These are phyloP conservation scores for Goniozus legneri DNA, from an alignment of 1,140 invertebrate genomes.

Conservation along the genomic window DNA sequence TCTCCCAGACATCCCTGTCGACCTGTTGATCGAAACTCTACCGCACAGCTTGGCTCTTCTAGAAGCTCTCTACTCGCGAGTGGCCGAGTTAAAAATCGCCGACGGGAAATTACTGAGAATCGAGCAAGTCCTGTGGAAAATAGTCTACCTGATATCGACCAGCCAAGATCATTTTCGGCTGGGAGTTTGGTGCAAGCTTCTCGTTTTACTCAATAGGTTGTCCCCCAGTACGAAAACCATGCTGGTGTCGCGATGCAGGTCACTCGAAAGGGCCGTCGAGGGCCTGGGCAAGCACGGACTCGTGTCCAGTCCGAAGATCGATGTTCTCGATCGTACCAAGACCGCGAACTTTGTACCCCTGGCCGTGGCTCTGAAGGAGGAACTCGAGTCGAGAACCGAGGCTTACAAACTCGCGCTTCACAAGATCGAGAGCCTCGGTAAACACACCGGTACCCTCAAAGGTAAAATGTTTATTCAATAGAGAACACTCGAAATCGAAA, in stretches of 20 bases:
- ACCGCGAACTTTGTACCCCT: slow-evolving; percentile 62
- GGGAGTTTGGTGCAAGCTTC: slow-evolving; percentile 46
- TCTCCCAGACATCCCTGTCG: slow-evolving; percentile 76
- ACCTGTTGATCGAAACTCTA: slow-evolving; percentile 81
- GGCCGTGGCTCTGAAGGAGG: slow-evolving; percentile 71
- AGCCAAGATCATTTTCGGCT: slow-evolving; percentile 30
- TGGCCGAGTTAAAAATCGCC: slow-evolving; percentile 32
- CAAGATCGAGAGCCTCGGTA: slow-evolving; percentile 67
- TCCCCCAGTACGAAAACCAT: slow-evolving; percentile 59
- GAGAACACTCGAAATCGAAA: no score
- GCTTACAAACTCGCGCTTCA: slow-evolving; percentile 84
- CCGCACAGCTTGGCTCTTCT: slow-evolving; percentile 81
- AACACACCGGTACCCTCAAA: slow-evolving; percentile 37
- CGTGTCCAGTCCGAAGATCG: slow-evolving; percentile 43
- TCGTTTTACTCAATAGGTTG: slow-evolving; percentile 27
- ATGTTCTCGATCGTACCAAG: slow-evolving; percentile 16
- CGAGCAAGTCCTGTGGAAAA: slow-evolving; percentile 40
- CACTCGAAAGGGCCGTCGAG: slow-evolving; percentile 80
- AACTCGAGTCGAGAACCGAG: slow-evolving; percentile 78
- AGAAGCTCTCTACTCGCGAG: slow-evolving; percentile 69
- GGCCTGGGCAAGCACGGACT: slow-evolving; percentile 85
- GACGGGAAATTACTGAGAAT: slow-evolving; percentile 40
- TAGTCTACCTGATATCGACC: slow-evolving; percentile 38
- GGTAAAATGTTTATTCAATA: no score
- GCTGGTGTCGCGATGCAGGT: slow-evolving; percentile 63